These are phyloP conservation scores for Xiphophorus birchmanni DNA, from an alignment of 2,797 vertebrate species.

Conservation along the genomic window DNA sequence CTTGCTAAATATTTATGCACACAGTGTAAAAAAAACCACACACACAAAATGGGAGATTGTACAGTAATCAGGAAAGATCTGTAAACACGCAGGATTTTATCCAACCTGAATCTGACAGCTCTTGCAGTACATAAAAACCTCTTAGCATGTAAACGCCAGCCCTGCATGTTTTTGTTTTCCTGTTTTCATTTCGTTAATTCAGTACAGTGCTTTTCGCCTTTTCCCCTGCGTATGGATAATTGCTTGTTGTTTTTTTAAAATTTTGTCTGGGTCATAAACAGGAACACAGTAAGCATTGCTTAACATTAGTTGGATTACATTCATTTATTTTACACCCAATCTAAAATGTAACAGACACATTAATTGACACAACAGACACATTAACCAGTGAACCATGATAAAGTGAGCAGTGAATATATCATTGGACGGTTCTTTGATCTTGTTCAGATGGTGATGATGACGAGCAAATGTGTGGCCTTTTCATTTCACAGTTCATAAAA, in stretches of 20 bases:
- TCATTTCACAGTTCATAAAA: slow-evolving; percentile 4
- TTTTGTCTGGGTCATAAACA: slow-evolving; percentile 1
- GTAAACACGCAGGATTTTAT: slow-evolving; percentile 6
- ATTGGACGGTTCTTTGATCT: background rate
- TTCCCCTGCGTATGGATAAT: slow-evolving; percentile 6
- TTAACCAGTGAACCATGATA: background rate
- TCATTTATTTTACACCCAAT: background rate
- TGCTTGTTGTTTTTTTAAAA: background rate
- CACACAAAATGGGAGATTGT: background rate
- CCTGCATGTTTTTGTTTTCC: background rate
- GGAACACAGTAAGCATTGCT: background rate
- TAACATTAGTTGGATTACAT: background rate
- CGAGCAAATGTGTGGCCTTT: background rate
- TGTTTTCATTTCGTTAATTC: slow-evolving; percentile 4
- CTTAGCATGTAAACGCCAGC: background rate
- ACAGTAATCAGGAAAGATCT: background rate
- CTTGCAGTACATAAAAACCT: background rate
- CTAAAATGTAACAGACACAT: background rate
- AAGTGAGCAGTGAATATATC: background rate
- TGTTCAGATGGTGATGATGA: background rate
- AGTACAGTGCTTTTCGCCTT: background rate
- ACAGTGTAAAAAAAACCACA: background rate
- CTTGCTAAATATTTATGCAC: background rate
- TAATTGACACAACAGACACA: background rate
- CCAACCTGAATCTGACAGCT: background rate